phyloP scores from a whole-genome alignment of 2,797 vertebrate genomes.

The Nannoperca obscura region DNA sequence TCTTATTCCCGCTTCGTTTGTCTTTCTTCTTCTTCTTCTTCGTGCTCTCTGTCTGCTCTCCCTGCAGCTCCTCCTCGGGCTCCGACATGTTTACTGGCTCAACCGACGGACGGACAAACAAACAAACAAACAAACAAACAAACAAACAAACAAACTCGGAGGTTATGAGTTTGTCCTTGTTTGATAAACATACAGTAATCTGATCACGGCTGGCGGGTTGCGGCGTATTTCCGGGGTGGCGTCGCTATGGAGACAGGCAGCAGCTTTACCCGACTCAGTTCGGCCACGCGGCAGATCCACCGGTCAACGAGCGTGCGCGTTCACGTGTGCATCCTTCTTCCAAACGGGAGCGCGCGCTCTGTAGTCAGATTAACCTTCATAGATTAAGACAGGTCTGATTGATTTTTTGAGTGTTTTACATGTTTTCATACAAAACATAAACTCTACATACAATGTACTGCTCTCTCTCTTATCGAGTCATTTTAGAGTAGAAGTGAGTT shows the following conservation, averaged over 20 bases:
- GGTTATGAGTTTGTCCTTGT: background rate
- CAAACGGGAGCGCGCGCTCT: no score
- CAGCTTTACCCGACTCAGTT: conserved; percentile 32
- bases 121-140: conserved; percentile 12
- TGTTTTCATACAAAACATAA: background rate
- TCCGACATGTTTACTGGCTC: conserved; percentile 61
- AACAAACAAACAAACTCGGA: conserved; percentile 14
- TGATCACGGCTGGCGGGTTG: conserved; percentile 31
- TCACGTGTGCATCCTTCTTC: background rate
- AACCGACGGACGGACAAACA: conserved; percentile 7
- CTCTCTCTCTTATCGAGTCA: background rate
- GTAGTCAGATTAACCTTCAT: no score
- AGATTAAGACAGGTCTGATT: background rate
- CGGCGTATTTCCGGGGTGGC: conserved; percentile 70
- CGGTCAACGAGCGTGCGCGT: conserved; percentile 24
- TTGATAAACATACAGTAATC: conserved; percentile 36
- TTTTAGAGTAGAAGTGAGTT: background rate
- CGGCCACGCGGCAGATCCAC: conserved; percentile 30
- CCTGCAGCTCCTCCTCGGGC: conserved; percentile 33
- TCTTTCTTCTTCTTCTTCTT: conserved; percentile 55
- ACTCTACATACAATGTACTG: background rate
- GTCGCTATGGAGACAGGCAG: conserved; percentile 68
- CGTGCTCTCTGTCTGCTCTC: conserved; percentile 29
- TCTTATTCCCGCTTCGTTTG: conserved; percentile 34
- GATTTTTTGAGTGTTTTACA: background rate